These are phyloP conservation scores for Hemichromis elongatus DNA, from an alignment of 2,113 vertebrate genomes.

Conservation along the genomic window DNA sequence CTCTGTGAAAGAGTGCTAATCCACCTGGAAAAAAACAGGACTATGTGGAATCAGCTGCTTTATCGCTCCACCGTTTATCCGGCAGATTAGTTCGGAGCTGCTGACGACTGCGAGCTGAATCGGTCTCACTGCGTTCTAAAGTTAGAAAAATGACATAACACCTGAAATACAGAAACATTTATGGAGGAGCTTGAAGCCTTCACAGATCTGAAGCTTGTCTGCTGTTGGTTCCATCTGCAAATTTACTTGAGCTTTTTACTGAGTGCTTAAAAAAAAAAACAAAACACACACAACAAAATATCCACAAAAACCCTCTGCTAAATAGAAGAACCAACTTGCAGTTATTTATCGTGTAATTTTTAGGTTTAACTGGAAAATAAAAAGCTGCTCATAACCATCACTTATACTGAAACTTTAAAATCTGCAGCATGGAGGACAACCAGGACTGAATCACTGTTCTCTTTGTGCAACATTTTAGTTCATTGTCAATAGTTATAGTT, in stretches of 20 bases:
- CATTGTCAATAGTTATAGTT: too few species aligned
- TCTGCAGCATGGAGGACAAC: background rate
- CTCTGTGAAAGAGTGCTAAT: background rate
- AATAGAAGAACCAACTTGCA: background rate
- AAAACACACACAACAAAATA: too few species aligned
- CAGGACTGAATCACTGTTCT: background rate
- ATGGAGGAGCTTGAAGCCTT: background rate
- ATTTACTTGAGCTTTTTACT: background rate
- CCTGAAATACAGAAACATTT: background rate
- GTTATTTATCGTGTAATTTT: accelerated
- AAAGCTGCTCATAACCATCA: background rate
- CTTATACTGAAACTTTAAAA: background rate
- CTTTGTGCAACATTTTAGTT: background rate
- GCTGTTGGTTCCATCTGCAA: background rate
- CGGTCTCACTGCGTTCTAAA: background rate
- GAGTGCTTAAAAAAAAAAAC: background rate
- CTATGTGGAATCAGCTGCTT: constrained; percentile 6
- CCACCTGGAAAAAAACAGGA: background rate
- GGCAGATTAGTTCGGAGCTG: background rate
- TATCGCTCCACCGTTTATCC: background rate
- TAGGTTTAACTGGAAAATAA: background rate
- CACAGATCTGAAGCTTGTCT: background rate
- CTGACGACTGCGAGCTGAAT: background rate
- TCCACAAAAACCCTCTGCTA: accelerated
- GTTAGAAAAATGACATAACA: background rate